Conservation (phyloP, 2,888 invertebrate genomes). For the Ernsta delagoae region DNA sequence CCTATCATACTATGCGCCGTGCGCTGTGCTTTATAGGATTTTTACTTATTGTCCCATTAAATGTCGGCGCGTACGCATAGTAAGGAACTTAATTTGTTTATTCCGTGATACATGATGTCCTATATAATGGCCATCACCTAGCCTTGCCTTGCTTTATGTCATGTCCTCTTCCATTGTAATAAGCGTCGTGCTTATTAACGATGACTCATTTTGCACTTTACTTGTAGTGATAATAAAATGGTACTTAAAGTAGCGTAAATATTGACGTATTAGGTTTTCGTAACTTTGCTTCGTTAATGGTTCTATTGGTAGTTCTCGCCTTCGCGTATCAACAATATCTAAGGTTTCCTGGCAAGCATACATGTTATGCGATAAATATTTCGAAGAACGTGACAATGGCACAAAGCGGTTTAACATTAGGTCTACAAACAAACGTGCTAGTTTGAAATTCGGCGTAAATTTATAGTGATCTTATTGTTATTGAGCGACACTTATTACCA, state of each 20-base stretch:
- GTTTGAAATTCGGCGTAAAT: constrained; percentile 8
- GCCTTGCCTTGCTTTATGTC: constrained; percentile 33
- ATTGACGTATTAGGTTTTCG: background rate
- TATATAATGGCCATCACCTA: constrained; percentile 26
- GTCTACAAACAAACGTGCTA: constrained; percentile 60
- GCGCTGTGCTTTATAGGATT: background rate
- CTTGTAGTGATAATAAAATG: background rate
- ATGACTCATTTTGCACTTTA: constrained; percentile 33
- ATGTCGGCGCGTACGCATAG: background rate
- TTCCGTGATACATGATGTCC: constrained; percentile 14
- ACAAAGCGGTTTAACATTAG: constrained; percentile 56
- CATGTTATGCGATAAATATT: constrained; percentile 52
- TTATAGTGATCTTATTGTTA: background rate
- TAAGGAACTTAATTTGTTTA: constrained; percentile 22
- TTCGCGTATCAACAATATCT: constrained; percentile 49
- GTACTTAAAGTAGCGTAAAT: background rate
- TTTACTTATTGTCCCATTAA: background rate
- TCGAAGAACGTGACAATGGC: constrained; percentile 72
- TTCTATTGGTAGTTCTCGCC: constrained; percentile 34
- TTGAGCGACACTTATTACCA: background rate
- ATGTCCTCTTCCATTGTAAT: constrained; percentile 17
- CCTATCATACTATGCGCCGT: background rate
- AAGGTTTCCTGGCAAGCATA: constrained; percentile 48
- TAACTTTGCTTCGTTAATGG: constrained; percentile 10
- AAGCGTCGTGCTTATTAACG: constrained; percentile 3